These are phyloP conservation scores for Spodoptera frugiperda DNA, from an alignment of 1,140 invertebrate genomes.

Conservation along the genomic window DNA sequence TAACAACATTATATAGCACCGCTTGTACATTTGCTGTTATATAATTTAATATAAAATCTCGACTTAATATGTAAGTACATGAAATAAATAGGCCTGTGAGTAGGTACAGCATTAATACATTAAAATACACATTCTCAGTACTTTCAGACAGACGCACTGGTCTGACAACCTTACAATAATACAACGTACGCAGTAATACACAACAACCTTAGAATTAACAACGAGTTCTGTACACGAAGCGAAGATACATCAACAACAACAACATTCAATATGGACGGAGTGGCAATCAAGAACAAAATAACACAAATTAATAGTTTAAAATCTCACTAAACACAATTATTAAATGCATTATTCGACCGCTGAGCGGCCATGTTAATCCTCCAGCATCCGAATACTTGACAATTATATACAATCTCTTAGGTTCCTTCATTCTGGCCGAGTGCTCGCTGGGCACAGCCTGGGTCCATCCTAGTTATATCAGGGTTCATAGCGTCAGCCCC, in stretches of 20 bases:
- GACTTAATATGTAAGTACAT: no score
- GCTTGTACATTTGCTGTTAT: background rate
- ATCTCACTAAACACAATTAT: slow-evolving; percentile 60
- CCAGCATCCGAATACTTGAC: slow-evolving; percentile 21
- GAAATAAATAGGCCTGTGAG: slow-evolving; percentile 9
- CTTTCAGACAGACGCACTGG: background rate
- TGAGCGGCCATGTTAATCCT: slow-evolving; percentile 32
- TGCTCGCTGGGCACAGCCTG: no score
- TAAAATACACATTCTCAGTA: slow-evolving; percentile 21
- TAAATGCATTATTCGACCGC: slow-evolving; percentile 68
- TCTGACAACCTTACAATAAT: background rate
- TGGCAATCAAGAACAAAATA: slow-evolving; percentile 50
- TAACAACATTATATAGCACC: slow-evolving; percentile 36
- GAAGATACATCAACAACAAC: slow-evolving; percentile 21
- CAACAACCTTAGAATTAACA: slow-evolving; percentile 22
- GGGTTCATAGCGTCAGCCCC: slow-evolving; percentile 58
- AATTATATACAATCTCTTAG: slow-evolving; percentile 23
- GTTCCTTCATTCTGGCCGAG: background rate
- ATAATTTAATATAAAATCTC: background rate
- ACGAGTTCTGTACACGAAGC: slow-evolving; percentile 38
- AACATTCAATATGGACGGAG: slow-evolving; percentile 58
- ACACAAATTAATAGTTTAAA: slow-evolving; percentile 47
- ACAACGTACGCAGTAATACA: background rate
- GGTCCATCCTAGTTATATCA: background rate
- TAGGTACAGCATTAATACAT: background rate